Percentiles rank a stretch among this genome's conserved stretches.
Evolutionary conservation across 2,113 vertebrate genomes (phyloP).

Genomic region (Onychorhynchus coronatus): DNA sequence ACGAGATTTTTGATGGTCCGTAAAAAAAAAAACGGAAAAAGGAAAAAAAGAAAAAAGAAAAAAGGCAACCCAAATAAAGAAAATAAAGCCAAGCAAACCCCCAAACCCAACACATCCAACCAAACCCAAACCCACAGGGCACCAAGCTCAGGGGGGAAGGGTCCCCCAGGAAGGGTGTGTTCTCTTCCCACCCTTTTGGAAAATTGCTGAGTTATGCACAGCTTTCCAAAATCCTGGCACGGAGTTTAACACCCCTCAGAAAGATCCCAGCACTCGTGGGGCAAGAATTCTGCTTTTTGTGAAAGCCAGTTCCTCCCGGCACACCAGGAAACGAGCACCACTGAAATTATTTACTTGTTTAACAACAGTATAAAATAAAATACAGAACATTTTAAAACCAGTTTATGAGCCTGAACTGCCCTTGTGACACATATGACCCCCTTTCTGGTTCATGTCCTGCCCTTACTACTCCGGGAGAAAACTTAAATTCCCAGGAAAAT

Average conservation of each 20-base stretch:
- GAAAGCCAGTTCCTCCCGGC: neutral
- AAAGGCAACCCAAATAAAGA: neutral
- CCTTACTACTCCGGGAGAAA: neutral
- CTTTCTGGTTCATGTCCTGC: neutral
- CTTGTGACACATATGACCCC: rapidly evolving
- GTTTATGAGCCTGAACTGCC: neutral
- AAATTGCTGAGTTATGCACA: neutral
- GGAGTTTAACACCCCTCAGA: neutral
- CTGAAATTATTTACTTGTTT: neutral
- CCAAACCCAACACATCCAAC: neutral
- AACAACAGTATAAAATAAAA: neutral
- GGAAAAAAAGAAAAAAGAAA: rapidly evolving
- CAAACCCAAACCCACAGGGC: neutral
- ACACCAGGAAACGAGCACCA: rapidly evolving
- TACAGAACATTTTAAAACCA: rapidly evolving
- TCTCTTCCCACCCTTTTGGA: neutral
- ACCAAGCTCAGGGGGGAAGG: neutral
- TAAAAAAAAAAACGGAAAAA: too few relatives aligned
- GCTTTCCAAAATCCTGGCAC: neutral
- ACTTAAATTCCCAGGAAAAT: neutral
- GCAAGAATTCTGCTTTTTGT: neutral
- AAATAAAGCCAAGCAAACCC: rapidly evolving
- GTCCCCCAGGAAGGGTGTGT: neutral
- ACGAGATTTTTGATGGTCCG: neutral
- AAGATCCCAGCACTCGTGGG: rapidly evolving